Conservation (phyloP, 2,113 vertebrate species). For the Anarhynchus alexandrinus region DNA sequence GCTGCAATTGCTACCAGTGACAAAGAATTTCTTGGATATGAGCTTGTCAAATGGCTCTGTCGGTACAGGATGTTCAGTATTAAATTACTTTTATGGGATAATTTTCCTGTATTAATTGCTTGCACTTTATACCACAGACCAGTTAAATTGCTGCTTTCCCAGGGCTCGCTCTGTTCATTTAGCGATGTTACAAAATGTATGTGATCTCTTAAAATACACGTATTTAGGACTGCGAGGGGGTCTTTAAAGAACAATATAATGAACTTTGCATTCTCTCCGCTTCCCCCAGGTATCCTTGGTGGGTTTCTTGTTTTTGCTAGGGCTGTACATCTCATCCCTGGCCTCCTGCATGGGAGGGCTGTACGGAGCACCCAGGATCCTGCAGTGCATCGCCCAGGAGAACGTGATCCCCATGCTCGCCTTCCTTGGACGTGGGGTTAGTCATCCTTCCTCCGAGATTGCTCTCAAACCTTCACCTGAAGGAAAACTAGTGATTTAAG, state of each 20-base stretch:
- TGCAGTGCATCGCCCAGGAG: conserved; percentile 95
- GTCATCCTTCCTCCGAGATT: conserved; percentile 41
- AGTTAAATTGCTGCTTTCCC: conserved; percentile 18
- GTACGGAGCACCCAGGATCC: conserved; percentile 93
- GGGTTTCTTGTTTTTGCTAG: conserved; percentile 95
- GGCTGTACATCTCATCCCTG: conserved; percentile 95
- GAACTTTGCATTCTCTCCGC: background rate
- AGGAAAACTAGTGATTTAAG: background rate
- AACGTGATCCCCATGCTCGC: conserved; percentile 86
- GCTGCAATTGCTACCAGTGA: conserved; percentile 10
- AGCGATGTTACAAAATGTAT: background rate
- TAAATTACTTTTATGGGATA: conserved; percentile 50
- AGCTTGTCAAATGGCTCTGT: conserved; percentile 45
- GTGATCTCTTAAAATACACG: background rate
- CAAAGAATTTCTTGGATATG: conserved; percentile 42
- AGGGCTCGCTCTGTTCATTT: background rate
- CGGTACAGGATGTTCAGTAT: conserved; percentile 46
- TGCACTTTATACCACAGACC: background rate
- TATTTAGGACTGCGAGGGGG: background rate
- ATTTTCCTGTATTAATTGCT: conserved; percentile 55
- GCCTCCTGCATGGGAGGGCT: conserved; percentile 98
- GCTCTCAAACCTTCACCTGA: background rate
- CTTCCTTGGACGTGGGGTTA: conserved; percentile 86
- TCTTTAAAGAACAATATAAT: background rate
- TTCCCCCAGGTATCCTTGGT: conserved; percentile 93